Evolutionary conservation across 2,888 invertebrate species (phyloP).

Genomic region (Nymphalis c-album): DNA sequence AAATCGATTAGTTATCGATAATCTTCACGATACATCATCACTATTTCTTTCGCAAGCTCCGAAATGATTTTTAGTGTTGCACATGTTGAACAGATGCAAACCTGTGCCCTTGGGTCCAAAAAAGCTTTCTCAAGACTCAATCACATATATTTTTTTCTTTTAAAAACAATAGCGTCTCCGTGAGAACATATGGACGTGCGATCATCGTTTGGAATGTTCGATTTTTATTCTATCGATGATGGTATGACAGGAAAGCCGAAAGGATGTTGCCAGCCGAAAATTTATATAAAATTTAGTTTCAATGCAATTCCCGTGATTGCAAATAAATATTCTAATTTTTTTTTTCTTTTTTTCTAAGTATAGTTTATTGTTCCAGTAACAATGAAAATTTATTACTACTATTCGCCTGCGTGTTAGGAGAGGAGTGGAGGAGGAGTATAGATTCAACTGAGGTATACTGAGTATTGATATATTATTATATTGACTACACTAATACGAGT

Average conservation of each 20-base stretch:
- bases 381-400: too few relatives aligned
- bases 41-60: constrained; percentile 64
- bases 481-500: too few relatives aligned
- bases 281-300: constrained; percentile 22
- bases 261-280: constrained; percentile 26
- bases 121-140: constrained; percentile 55
- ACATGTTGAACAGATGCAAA: constrained; percentile 72
- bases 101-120: constrained; percentile 52
- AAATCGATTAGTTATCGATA: constrained; percentile 37
- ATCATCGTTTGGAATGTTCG: constrained; percentile 32
- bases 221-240: constrained; percentile 32
- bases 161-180: constrained; percentile 59
- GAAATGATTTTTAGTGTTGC: constrained; percentile 64
- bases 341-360: constrained; percentile 23
- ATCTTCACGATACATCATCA: constrained; percentile 48
- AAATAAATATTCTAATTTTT: constrained; percentile 5
- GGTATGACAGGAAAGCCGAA: constrained; percentile 23
- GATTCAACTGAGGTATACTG: too few relatives aligned
- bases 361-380: neutral
- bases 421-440: too few relatives aligned
- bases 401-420: too few relatives aligned
- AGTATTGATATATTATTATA: too few relatives aligned
- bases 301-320: neutral
- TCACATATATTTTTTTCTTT: constrained; percentile 49
- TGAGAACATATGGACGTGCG: constrained; percentile 39